Evolutionary conservation across 1,140 invertebrate genomes (phyloP).

Genomic region (Cyclina sinensis): DNA sequence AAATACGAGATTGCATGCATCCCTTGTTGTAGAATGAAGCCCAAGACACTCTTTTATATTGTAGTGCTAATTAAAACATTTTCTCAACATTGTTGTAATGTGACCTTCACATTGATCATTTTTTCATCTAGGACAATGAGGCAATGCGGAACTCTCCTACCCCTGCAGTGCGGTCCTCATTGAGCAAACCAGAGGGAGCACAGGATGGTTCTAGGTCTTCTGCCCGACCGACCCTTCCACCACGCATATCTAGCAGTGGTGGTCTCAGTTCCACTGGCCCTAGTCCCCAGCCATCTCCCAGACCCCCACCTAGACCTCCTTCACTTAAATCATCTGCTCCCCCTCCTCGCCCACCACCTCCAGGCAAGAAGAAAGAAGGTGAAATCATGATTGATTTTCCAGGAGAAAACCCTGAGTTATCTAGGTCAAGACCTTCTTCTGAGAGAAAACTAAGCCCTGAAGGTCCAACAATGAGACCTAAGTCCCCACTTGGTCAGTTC

Average conservation of each 20-base stretch:
- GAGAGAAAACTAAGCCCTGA: conserved; percentile 20
- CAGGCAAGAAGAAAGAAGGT: conserved; percentile 23
- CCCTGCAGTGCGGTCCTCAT: conserved; percentile 45
- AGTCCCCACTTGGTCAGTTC: neutral
- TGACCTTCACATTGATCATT: conserved; percentile 39
- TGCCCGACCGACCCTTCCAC: conserved; percentile 17
- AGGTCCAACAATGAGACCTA: neutral
- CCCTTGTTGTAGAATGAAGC: neutral
- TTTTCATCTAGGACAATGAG: conserved; percentile 63
- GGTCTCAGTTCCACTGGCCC: neutral
- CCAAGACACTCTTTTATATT: neutral
- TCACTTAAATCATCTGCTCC: conserved; percentile 42
- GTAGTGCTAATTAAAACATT: neutral
- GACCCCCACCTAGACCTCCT: conserved; percentile 49
- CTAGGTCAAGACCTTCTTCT: conserved; percentile 8
- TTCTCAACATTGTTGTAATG: neutral
- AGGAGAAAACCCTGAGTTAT: neutral
- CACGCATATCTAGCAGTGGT: neutral
- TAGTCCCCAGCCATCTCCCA: conserved; percentile 51
- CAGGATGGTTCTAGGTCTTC: conserved; percentile 26
- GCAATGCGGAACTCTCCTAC: conserved; percentile 54
- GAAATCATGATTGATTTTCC: conserved; percentile 59
- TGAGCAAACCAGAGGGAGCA: conserved; percentile 43
- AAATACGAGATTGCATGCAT: neutral
- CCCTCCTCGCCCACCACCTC: conserved; percentile 55